Conservation (phyloP, 1,140 invertebrate species). For the Drosophila neocordata region DNA sequence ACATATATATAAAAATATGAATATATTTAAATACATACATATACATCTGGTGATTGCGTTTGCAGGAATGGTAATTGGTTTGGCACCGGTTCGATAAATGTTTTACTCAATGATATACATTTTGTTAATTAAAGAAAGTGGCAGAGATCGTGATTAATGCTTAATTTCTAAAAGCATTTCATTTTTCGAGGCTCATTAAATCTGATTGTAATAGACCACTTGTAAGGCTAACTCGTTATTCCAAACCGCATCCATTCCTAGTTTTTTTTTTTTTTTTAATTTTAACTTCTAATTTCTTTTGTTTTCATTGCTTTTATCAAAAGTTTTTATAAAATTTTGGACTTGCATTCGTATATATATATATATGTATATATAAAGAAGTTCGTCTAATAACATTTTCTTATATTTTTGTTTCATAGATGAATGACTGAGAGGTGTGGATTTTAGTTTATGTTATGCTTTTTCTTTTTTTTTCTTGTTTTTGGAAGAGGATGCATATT, state of each 20-base stretch:
- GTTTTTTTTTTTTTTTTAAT: no score
- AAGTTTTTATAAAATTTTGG: slow-evolving; percentile 80
- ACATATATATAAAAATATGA: not conserved
- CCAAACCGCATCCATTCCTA: not conserved
- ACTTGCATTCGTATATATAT: slow-evolving; percentile 66
- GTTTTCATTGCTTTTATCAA: slow-evolving; percentile 71
- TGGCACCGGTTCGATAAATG: not conserved
- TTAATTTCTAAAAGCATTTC: not conserved
- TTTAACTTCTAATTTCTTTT: slow-evolving; percentile 38
- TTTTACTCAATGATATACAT: not conserved
- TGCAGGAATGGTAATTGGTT: not conserved
- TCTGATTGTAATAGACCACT: not conserved
- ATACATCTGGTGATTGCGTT: not conserved
- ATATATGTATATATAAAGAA: slow-evolving; percentile 28
- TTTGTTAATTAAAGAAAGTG: not conserved
- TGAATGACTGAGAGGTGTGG: slow-evolving; percentile 78
- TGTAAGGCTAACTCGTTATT: not conserved
- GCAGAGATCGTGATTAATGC: not conserved
- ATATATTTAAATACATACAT: not conserved
- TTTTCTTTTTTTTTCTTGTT: not conserved
- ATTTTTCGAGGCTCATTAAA: not conserved
- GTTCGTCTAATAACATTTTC: slow-evolving; percentile 66
- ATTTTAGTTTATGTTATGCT: not conserved
- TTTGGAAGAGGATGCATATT: slow-evolving; percentile 29
- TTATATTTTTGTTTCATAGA: slow-evolving; percentile 67